Base-by-base conservation (phyloP, 2,888 invertebrate species). In the Notocelia uddmanniana region DNA sequence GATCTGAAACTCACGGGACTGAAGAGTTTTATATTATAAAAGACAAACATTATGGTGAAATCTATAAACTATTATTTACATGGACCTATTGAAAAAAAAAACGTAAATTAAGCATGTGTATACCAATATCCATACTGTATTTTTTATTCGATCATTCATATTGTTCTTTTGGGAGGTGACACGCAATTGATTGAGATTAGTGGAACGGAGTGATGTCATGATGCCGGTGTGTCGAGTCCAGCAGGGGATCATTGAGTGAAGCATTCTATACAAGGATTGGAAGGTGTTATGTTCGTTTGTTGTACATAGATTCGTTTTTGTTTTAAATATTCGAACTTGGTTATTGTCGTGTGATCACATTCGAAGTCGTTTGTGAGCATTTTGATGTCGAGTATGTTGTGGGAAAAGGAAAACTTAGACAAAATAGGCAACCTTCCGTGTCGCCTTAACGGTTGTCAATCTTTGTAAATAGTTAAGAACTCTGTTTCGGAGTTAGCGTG, bases 391-490 rank as follows among this genome's bases (percentile, higher is more conserved):
- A 63, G 19, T 34, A 10, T n/a, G 37, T 64, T 18, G 23, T 52
- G 63, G 63, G 54, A 37, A 54, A 21, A 54, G 18, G 18, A 63
- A 50, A 54, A 52, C 37, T 64, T 54, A 54, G 64, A 54, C n/a
- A 34, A 63, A 11, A 10, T n/a, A 34, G 63, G 52, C 64, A 54
- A 21, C 23, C 37, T n/a, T 54, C 21, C 34, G 8, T 21, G 54
- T 37, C 52, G 19, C 64, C 64, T 64, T 52, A 34, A 15, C 34
- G 19, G 62, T 34, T 52, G 60, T 41, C 54, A 10, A 41, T 19
- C 45, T 54, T 60, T 69, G 68, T 69, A 69, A 69, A 69, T 69
- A 69, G 18, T 60, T 26, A 69, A 60, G 41, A 68, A 52, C 68
- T 60, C 68, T 60, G 60, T 69, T 69, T 41, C 52, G 37, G 37